Conservation (phyloP, 2,113 vertebrate genomes). For the Nyctereutes procyonoides region DNA sequence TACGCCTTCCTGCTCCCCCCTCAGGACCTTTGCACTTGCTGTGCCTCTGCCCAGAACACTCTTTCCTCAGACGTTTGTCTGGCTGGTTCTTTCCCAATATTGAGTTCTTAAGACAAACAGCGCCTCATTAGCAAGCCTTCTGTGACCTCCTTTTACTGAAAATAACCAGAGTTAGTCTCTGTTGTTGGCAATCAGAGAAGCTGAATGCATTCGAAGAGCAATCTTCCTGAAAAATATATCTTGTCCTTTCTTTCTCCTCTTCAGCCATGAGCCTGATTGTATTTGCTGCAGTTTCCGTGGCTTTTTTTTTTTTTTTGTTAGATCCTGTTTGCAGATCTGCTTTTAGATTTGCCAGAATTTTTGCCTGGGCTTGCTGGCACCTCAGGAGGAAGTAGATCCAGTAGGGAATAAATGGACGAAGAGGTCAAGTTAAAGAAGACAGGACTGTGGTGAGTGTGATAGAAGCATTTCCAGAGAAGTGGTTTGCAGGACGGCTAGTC, state of each 20-base stretch:
- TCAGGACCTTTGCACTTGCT: not conserved
- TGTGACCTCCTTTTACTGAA: not conserved
- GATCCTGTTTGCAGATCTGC: not conserved
- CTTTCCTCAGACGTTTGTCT: not conserved
- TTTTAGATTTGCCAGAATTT: not conserved
- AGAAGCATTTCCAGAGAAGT: not conserved
- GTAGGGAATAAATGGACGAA: not conserved
- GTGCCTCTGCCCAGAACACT: not conserved
- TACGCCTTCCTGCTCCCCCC: fast-evolving
- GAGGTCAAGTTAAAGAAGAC: not conserved
- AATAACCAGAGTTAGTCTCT: not conserved
- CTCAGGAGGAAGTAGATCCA: not conserved
- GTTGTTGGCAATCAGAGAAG: not conserved
- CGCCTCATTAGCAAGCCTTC: not conserved
- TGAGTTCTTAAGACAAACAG: not conserved
- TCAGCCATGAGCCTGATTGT: not conserved
- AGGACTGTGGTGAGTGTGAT: not conserved
- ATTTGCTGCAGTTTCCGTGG: slow-evolving; percentile 35
- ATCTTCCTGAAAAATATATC: not conserved
- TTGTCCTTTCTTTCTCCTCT: not conserved
- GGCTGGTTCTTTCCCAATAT: not conserved
- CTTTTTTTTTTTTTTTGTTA: not conserved
- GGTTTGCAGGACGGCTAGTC: not conserved
- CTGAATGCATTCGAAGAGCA: not conserved
- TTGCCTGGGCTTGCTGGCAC: not conserved